Base-by-base conservation (phyloP, 1,140 invertebrate species). In the Lycorma delicatula region DNA sequence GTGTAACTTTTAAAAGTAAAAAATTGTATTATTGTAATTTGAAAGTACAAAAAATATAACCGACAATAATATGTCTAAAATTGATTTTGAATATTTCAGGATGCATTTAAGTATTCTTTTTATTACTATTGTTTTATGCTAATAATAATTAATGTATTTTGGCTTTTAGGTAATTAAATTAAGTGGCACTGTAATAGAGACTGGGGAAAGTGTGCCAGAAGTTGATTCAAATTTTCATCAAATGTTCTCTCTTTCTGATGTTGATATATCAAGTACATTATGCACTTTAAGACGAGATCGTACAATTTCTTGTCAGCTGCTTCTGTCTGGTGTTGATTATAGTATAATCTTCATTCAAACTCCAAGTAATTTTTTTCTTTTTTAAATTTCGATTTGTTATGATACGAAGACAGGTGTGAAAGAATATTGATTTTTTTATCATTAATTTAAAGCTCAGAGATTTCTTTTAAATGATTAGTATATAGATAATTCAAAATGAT, bases 201-300 rank as follows among this genome's bases (percentile, higher is more conserved):
- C 56, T 36, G 46, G 47, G 11, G 28, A 28, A 12, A n/a, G 26
- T 25, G 28, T 50, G 12, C 5, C 29, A 38, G 54, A 56, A 18
- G 27, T 57, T 12, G 16, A 4, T 12, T 16, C 26, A 20, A 48
- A 27, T 16, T 16, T 36, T n/a, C 5, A 25, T 1, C 48, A 31
- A 2, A 28, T 29, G 16, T 51, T 38, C 22, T n/a, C 11, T 20
- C 28, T 50, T 2, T 16, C 48, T 23, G 54, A 38, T 27, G n/a
- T 38, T 36, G 47, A 50, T 3, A 16, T 59, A 23, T 59, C 52
- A n/a, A 55, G 48, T 51, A 26, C 49, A 18, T 54, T 58, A 16
- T 61, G 60, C 49, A 53, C 36, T 7, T 47, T 41, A 12, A 50
- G 52, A 5, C 56, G 54, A 56, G 60, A 58, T 31, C 59, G 56